Evolutionary conservation across 2,113 vertebrate species (phyloP), one percentile per base, ranked within the genome.

Genomic region (Raja brachyura): DNA sequence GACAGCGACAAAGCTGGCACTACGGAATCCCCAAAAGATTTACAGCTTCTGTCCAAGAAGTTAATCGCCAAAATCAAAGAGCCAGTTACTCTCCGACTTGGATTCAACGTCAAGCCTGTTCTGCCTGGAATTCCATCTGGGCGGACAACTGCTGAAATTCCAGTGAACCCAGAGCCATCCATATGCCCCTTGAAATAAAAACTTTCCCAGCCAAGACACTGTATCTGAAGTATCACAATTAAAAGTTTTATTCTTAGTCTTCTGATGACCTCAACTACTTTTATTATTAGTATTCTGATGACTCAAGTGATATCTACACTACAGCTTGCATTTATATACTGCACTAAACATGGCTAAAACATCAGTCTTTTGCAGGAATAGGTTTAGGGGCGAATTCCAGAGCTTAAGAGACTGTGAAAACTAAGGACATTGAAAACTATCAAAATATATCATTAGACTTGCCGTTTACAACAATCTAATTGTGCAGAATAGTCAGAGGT

Each of bases 61-160:
- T 70, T 7, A 93, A 76, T 0, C 93, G 95, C 56, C 93, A 94
- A 5, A 74, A 70, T 1, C 25, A 25, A 1, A 75, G 39, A 0
- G 0, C 0, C 0, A 94, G 94, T 0, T 93, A 94, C 0, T 94
- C 94, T 11, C 48, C 94, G 94, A 0, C 95, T 97, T 0, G 96
- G 96, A 6, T 97, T 96, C 93, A 95, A 95, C 9, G 93, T 94
- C 94, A 98, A 96, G 90, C 96, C 96, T 0, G 66, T 96, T 93
- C 96, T 99, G 7, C 98, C 98, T 16, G 97, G 98, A 0, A 98
- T 99, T 94, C 97, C 97, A 0, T 93, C 96, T 0, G 96, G 97
- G 0, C 75, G 88, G 83, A 98, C 96, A 93, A 96, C 94, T 68
- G 85, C 7, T 76, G 85, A 25, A 5, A 14, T 18, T 1, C 74